Percentiles rank a stretch among this genome's conserved stretches.
phyloP scores from a whole-genome alignment of 64 coral and sea anemone species.

The Orbicella faveolata region DNA sequence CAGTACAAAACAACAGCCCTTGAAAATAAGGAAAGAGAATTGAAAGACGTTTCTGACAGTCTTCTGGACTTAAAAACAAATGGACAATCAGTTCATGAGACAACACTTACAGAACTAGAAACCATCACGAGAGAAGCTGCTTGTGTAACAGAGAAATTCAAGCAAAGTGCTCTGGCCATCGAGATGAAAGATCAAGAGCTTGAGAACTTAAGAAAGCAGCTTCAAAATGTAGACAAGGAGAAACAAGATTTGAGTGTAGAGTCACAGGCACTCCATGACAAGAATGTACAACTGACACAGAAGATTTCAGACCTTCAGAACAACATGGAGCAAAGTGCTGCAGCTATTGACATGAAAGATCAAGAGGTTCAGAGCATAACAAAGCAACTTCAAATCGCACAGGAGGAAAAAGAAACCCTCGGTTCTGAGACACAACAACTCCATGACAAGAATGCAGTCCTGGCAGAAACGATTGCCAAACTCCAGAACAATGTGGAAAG shows the following conservation, averaged over 20 bases:
- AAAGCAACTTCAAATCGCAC: background rate
- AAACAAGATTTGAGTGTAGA: background rate
- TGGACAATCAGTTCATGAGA: conserved; percentile 16
- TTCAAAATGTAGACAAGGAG: background rate
- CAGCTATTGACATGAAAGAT: conserved; percentile 21
- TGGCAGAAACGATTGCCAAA: conserved; percentile 27
- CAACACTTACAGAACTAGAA: background rate
- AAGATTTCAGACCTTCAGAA: conserved; percentile 10
- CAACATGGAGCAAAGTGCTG: background rate
- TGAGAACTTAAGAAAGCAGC: conserved; percentile 1
- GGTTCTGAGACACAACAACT: conserved; percentile 9
- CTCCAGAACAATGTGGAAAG: conserved; percentile 9
- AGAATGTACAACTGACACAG: background rate
- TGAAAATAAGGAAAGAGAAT: conserved; percentile 32
- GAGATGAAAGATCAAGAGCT: conserved; percentile 30
- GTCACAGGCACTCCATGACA: background rate
- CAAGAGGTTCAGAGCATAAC: conserved; percentile 7
- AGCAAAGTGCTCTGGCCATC: background rate
- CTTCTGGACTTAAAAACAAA: conserved; percentile 1
- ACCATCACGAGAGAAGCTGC: conserved; percentile 19
- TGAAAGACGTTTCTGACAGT: conserved; percentile 19
- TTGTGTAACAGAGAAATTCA: conserved; percentile 8
- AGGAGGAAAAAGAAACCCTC: conserved; percentile 9
- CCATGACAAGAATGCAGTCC: background rate
- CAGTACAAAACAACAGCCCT: conserved; percentile 9